Evolutionary conservation across 1,140 invertebrate species (phyloP).

Genomic region (Drosophila bifasciata): DNA sequence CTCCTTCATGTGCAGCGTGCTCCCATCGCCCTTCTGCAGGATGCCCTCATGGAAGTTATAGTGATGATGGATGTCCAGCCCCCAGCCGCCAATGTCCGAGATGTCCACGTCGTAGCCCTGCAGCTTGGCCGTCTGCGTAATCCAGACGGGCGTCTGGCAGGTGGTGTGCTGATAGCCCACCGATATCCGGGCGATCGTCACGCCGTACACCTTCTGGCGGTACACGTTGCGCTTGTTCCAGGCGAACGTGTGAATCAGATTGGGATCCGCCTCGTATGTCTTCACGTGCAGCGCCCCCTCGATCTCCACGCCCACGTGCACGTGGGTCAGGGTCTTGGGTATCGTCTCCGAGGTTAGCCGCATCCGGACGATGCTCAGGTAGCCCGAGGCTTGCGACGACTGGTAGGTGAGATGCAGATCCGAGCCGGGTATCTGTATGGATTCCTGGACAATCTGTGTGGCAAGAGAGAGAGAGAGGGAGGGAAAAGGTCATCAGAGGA

Average conservation of each 20-base stretch:
- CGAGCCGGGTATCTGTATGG: slow-evolving; percentile 95
- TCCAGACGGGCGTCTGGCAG: slow-evolving; percentile 95
- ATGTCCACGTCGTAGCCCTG: slow-evolving; percentile 99
- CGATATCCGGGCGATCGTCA: slow-evolving; percentile 93
- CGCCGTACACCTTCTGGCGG: slow-evolving; percentile 96
- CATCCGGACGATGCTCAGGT: slow-evolving; percentile 95
- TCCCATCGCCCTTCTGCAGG: slow-evolving; percentile 97
- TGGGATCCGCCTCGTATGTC: slow-evolving; percentile 97
- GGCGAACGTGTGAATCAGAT: slow-evolving; percentile 96
- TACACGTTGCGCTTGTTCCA: slow-evolving; percentile 99
- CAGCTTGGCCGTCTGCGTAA: slow-evolving; percentile 95
- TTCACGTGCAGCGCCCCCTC: slow-evolving; percentile 96
- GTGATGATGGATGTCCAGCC: slow-evolving; percentile 98
- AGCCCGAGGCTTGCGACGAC: slow-evolving; percentile 95
- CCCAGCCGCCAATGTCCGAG: slow-evolving; percentile 98
- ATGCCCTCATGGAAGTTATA: slow-evolving; percentile 99
- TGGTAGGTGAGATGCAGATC: slow-evolving; percentile 96
- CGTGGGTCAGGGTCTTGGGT: slow-evolving; percentile 92
- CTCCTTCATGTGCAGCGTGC: slow-evolving; percentile 95
- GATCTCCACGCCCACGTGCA: slow-evolving; percentile 95
- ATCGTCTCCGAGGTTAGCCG: slow-evolving; percentile 93
- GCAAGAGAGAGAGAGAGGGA: background rate
- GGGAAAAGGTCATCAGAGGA: slow-evolving; percentile 13
- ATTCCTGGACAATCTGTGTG: slow-evolving; percentile 95
- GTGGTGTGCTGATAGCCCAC: slow-evolving; percentile 97